A percentile compares a stretch with the other conserved stretches of the same genome.
phyloP scores from a whole-genome alignment of 2,113 vertebrate species.

The Steatornis caripensis region DNA sequence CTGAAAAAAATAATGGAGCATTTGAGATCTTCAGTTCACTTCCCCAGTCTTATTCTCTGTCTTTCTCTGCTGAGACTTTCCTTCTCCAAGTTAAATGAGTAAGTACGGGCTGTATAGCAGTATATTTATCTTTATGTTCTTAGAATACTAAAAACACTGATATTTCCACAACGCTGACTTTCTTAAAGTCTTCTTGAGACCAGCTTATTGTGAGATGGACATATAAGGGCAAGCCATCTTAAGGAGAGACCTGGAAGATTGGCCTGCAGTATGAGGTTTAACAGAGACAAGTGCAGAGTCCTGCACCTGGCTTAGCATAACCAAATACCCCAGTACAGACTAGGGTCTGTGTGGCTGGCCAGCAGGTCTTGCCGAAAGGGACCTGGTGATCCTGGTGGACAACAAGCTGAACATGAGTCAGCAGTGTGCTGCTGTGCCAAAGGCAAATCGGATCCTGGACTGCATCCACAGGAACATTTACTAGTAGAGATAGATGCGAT shows the following conservation, averaged over 20 bases:
- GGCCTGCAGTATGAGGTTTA: not conserved
- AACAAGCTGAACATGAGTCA: not conserved
- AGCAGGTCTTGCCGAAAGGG: not conserved
- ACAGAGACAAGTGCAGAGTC: not conserved
- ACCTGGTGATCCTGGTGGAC: not conserved
- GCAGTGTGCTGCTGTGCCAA: not conserved
- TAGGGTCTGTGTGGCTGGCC: not conserved
- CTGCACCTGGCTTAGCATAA: not conserved
- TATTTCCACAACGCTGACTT: not conserved
- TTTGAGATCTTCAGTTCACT: not conserved
- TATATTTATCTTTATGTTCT: not conserved
- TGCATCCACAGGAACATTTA: not conserved
- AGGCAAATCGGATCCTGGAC: not conserved
- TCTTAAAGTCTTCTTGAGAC: not conserved
- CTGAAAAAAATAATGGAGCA: not conserved
- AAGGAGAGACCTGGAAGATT: not conserved
- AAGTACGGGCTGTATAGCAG: not conserved
- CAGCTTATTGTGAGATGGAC: not conserved
- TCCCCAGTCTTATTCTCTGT: not conserved
- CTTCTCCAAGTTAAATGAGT: not conserved
- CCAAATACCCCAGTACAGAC: no score
- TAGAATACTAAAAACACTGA: not conserved
- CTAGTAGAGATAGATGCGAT: not conserved
- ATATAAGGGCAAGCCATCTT: not conserved
- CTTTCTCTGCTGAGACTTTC: not conserved